These are phyloP conservation scores for Colostygia pectinataria DNA, from an alignment of 2,888 invertebrate species.

Conservation along the genomic window DNA sequence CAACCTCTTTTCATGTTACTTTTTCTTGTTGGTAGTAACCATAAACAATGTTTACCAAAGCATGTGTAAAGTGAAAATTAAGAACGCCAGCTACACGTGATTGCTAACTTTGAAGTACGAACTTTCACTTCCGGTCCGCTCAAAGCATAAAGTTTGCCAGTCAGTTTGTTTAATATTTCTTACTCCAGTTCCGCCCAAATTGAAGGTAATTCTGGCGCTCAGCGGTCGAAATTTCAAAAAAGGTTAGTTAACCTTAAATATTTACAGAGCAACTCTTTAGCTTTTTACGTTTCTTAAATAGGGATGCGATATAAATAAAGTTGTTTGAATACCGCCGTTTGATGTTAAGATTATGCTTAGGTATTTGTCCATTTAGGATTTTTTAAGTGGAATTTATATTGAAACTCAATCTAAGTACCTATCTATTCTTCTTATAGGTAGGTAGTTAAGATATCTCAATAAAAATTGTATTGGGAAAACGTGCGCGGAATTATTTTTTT, in stretches of 20 bases:
- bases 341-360: background rate
- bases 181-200: constrained; percentile 9
- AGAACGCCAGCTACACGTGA: background rate
- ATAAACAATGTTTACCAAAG: too few relatives aligned
- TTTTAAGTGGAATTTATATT: background rate
- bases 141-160: background rate
- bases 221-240: constrained; percentile 21
- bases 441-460: too few relatives aligned
- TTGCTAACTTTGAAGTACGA: background rate
- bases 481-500: too few relatives aligned
- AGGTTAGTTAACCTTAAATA: constrained; percentile 34
- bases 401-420: background rate
- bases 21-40: too few relatives aligned
- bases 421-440: too few relatives aligned
- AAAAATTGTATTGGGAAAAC: too few relatives aligned
- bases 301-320: background rate
- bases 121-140: too few relatives aligned
- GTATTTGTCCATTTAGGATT: background rate
- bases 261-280: constrained; percentile 25
- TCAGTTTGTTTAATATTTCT: background rate
- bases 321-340: background rate
- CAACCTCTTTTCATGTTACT: too few relatives aligned
- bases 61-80: too few relatives aligned
- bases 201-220: constrained; percentile 21
- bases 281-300: constrained; percentile 15